A percentile compares a stretch with the other conserved stretches of the same genome.
Conservation (phyloP, 2,888 invertebrate genomes). For the Spatulosminthurus flaviceps region DNA sequence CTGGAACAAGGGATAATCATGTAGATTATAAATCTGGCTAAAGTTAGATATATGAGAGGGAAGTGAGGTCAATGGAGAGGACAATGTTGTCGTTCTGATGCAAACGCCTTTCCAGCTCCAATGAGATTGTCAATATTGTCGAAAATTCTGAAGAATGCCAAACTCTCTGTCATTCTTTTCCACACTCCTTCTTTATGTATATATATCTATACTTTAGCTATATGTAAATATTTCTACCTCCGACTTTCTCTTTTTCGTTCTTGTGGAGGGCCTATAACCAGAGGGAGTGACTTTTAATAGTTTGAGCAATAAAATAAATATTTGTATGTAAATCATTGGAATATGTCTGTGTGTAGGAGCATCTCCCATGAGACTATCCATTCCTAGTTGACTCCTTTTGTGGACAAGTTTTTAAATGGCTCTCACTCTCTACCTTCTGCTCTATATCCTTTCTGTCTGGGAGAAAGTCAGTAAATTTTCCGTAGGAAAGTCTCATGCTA, state of each 20-base stretch:
- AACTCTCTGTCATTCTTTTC: conserved; percentile 19
- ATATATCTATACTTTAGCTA: background rate
- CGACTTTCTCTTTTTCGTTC: background rate
- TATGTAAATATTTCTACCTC: background rate
- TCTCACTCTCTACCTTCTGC: no score
- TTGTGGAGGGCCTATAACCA: background rate
- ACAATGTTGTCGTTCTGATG: conserved; percentile 31
- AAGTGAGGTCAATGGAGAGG: conserved; percentile 23
- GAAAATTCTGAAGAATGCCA: background rate
- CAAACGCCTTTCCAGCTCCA: conserved; percentile 2
- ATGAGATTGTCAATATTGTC: conserved; percentile 18
- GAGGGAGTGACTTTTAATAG: background rate
- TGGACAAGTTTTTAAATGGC: no score
- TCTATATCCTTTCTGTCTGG: no score
- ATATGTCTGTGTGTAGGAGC: background rate
- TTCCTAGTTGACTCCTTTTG: no score
- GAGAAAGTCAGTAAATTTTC: no score
- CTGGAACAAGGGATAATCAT: conserved; percentile 3
- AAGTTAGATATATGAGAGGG: background rate
- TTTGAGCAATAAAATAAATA: conserved; percentile 2
- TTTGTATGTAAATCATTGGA: background rate
- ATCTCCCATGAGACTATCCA: no score
- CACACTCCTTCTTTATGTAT: conserved; percentile 6
- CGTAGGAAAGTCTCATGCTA: no score
- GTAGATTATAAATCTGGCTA: conserved; percentile 7